phyloP scores from a whole-genome alignment of 2,797 vertebrate species.

The Gallinago nigripennis region DNA sequence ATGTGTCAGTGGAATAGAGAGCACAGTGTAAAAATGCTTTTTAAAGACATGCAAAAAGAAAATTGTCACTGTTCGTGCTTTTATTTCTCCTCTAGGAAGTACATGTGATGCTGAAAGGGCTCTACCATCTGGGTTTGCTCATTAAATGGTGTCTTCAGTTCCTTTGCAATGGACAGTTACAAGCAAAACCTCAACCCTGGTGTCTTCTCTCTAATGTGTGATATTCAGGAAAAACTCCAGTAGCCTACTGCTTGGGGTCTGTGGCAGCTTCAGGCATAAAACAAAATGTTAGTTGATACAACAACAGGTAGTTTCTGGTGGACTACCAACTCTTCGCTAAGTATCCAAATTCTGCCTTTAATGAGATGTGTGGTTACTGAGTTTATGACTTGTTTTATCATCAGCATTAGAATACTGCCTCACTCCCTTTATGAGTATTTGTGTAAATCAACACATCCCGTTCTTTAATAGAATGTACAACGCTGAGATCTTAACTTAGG shows the following conservation, averaged over 20 bases:
- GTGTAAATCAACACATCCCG: background rate
- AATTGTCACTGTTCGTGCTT: background rate
- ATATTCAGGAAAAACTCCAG: background rate
- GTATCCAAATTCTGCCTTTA: background rate
- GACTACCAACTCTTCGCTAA: background rate
- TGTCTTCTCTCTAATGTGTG: background rate
- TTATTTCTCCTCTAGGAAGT: background rate
- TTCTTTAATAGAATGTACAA: background rate
- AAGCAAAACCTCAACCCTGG: background rate
- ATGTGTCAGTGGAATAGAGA: background rate
- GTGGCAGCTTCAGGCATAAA: background rate
- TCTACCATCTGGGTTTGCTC: background rate
- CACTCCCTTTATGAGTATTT: slow-evolving; percentile 14
- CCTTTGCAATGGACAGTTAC: background rate
- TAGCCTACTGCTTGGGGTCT: background rate
- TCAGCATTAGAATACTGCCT: background rate
- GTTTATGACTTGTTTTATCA: background rate
- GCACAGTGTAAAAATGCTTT: background rate
- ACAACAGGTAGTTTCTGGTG: background rate
- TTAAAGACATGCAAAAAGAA: background rate
- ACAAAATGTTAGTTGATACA: background rate
- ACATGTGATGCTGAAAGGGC: background rate
- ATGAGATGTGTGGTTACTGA: background rate
- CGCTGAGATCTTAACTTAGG: slow-evolving; percentile 33
- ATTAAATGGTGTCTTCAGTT: background rate